Conservation (phyloP, 1,140 invertebrate species). For the Drosophila jambulina region DNA sequence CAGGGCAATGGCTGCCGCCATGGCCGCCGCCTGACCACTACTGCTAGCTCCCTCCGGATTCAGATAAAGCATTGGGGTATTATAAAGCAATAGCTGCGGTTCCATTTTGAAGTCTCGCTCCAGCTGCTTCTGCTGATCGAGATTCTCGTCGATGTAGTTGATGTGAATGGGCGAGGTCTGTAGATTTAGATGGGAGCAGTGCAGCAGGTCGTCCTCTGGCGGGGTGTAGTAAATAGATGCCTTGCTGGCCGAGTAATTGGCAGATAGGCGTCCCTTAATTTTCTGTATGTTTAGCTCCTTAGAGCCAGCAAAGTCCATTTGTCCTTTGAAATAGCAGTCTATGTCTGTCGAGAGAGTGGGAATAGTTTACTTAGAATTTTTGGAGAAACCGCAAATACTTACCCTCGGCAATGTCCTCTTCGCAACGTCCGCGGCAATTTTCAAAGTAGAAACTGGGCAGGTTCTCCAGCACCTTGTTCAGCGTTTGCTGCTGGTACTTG, state of each 20-base stretch:
- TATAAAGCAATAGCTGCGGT: slow-evolving; percentile 56
- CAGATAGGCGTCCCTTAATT: slow-evolving; percentile 70
- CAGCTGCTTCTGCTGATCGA: slow-evolving; percentile 74
- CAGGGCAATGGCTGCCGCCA: slow-evolving; percentile 51
- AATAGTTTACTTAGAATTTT: not conserved
- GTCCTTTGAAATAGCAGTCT: slow-evolving; percentile 88
- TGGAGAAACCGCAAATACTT: slow-evolving; percentile 15
- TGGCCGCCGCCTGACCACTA: slow-evolving; percentile 65
- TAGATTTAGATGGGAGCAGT: slow-evolving; percentile 59
- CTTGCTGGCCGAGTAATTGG: slow-evolving; percentile 88
- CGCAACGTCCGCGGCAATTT: slow-evolving; percentile 94
- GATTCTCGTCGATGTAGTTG: slow-evolving; percentile 83
- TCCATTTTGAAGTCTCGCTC: slow-evolving; percentile 69
- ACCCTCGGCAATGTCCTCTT: slow-evolving; percentile 87
- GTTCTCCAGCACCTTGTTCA: slow-evolving; percentile 97
- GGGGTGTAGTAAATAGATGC: slow-evolving; percentile 92
- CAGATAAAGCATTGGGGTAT: slow-evolving; percentile 56
- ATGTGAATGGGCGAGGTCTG: slow-evolving; percentile 83
- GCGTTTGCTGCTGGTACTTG: slow-evolving; percentile 97
- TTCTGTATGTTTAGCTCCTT: slow-evolving; percentile 76
- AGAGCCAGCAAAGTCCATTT: slow-evolving; percentile 85
- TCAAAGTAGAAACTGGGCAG: slow-evolving; percentile 96
- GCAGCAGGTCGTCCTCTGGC: slow-evolving; percentile 87
- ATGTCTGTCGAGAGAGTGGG: slow-evolving; percentile 61
- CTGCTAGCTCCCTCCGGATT: slow-evolving; percentile 70